Evolutionary conservation across 2,797 vertebrate genomes (phyloP).

Genomic region (Thripadectes ignobilis): DNA sequence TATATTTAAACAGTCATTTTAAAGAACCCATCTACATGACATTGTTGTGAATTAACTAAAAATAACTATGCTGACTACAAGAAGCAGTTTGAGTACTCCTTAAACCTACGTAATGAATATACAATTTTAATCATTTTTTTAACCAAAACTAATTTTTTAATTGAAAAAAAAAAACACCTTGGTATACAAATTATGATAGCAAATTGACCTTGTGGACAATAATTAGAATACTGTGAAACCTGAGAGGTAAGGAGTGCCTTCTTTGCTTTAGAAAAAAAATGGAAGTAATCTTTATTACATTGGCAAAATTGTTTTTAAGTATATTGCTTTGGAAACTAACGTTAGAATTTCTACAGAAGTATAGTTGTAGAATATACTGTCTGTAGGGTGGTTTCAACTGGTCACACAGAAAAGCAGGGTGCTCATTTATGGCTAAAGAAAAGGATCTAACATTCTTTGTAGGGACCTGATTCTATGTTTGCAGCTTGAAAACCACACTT

Average conservation of each 20-base stretch:
- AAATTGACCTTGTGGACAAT: background rate
- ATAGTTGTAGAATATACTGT: background rate
- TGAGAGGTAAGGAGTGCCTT: background rate
- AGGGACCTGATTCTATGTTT: background rate
- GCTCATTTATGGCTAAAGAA: background rate
- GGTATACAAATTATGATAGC: background rate
- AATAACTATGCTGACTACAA: background rate
- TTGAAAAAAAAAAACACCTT: background rate
- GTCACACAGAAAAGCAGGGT: background rate
- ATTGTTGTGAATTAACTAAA: background rate
- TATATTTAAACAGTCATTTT: background rate
- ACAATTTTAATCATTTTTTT: background rate
- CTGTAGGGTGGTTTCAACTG: background rate
- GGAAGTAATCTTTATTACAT: background rate
- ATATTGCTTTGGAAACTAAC: background rate
- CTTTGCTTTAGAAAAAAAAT: background rate
- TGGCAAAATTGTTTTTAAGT: background rate
- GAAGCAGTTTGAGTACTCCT: background rate
- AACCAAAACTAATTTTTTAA: background rate
- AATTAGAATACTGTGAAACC: background rate
- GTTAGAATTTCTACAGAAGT: background rate
- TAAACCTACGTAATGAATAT: background rate
- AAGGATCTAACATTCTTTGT: background rate
- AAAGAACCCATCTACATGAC: background rate
- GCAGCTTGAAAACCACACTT: background rate